Conservation (phyloP, 2,888 invertebrate genomes). For the Synergus laeviventris region DNA sequence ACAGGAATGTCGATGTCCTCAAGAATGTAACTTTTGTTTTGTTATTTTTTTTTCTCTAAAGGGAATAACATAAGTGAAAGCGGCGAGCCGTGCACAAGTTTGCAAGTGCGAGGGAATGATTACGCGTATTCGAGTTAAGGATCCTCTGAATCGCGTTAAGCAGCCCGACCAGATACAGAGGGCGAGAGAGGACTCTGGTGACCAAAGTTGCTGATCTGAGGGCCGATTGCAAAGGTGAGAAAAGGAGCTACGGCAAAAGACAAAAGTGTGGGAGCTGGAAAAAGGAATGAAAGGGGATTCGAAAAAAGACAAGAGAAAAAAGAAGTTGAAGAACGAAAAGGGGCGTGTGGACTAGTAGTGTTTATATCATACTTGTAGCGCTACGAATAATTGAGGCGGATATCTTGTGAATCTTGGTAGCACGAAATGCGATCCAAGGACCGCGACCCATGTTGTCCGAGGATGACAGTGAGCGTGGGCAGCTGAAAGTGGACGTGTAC, state of each 20-base stretch:
- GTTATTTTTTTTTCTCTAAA: neutral
- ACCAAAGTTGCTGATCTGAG: conserved; percentile 46
- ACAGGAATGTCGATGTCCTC: conserved; percentile 1
- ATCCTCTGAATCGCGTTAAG: conserved; percentile 48
- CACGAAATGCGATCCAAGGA: conserved; percentile 15
- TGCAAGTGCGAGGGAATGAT: conserved; percentile 59
- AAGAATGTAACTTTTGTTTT: neutral
- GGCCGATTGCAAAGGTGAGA: conserved; percentile 45
- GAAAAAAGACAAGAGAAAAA: conserved; percentile 30
- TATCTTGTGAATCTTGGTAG: conserved; percentile 45
- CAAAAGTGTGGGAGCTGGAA: neutral
- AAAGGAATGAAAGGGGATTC: conserved; percentile 21
- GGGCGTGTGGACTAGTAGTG: conserved; percentile 28
- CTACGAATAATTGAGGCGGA: conserved; percentile 48
- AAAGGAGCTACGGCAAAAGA: conserved; percentile 40
- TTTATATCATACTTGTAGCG: conserved; percentile 46
- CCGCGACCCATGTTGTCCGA: conserved; percentile 36
- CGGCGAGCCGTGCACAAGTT: conserved; percentile 39
- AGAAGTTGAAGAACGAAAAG: conserved; percentile 25
- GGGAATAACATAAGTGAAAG: conserved; percentile 46
- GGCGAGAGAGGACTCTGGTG: conserved; percentile 34
- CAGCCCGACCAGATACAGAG: conserved; percentile 50
- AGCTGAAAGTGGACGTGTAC: conserved; percentile 3
- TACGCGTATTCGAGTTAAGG: conserved; percentile 51
- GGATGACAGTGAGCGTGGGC: conserved; percentile 28